A percentile compares a stretch with the other conserved stretches of the same genome.
Evolutionary conservation across 2,888 invertebrate genomes (phyloP).

Genomic region (Spatulosminthurus flaviceps): DNA sequence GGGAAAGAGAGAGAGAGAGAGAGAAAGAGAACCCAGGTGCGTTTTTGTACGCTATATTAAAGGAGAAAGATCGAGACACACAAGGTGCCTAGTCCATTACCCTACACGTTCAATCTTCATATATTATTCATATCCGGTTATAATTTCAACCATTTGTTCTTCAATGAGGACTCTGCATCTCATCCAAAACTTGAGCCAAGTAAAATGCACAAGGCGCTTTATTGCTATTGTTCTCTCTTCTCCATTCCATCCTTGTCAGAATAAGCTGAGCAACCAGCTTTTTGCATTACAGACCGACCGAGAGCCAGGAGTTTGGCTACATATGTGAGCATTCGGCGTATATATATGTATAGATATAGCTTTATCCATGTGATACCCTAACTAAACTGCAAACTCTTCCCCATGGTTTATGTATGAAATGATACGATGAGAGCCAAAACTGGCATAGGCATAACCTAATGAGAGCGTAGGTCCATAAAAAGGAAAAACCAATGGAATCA

Average conservation of each 20-base stretch:
- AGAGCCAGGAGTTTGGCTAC: too few relatives aligned
- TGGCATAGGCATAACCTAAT: background rate
- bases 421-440: background rate
- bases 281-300: background rate
- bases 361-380: background rate
- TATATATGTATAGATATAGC: background rate
- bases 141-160: slow-evolving; percentile 48
- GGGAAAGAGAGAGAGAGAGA: slow-evolving; percentile 19
- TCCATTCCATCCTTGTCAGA: slow-evolving; percentile 14
- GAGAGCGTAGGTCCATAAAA: slow-evolving; percentile 1
- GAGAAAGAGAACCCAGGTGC: slow-evolving; percentile 52
- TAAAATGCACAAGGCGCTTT: slow-evolving; percentile 42
- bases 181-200: slow-evolving; percentile 19
- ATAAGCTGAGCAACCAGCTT: slow-evolving; percentile 4
- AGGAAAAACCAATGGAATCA: slow-evolving; percentile 31
- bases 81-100: slow-evolving; percentile 54
- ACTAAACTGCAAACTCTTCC: background rate
- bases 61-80: slow-evolving; percentile 48
- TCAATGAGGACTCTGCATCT: slow-evolving; percentile 38
- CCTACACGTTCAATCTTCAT: slow-evolving; percentile 50
- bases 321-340: too few relatives aligned
- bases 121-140: slow-evolving; percentile 50
- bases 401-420: background rate
- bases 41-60: slow-evolving; percentile 40
- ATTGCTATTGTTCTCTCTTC: slow-evolving; percentile 42